Evolutionary conservation across 1,140 invertebrate genomes (phyloP).

Genomic region (Lanistes nyassanus): DNA sequence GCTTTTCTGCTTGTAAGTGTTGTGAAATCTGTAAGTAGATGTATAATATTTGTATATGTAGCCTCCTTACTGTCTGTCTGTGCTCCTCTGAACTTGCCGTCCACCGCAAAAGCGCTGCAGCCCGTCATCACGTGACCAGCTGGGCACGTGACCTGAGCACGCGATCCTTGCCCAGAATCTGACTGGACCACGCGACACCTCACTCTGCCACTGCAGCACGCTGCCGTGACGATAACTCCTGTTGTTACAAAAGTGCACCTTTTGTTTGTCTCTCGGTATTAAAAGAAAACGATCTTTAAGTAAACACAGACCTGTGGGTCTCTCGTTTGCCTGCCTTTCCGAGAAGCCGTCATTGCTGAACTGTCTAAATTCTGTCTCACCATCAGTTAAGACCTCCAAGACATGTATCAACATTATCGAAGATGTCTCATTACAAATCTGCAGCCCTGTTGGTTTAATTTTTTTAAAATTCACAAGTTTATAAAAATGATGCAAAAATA

Average conservation of each 20-base stretch:
- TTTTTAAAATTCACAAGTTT: too few species aligned
- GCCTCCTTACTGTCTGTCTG: neutral
- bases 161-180: neutral
- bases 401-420: too few species aligned
- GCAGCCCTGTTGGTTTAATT: too few species aligned
- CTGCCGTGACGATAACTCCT: constrained; percentile 8
- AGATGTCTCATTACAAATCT: too few species aligned
- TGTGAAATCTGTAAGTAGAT: too few species aligned
- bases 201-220: constrained; percentile 11
- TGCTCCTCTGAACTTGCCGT: constrained; percentile 15
- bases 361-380: too few species aligned
- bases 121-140: constrained; percentile 15
- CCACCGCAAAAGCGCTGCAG: constrained; percentile 12
- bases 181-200: neutral
- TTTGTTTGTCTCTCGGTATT: neutral
- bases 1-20: too few species aligned
- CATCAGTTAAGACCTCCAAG: too few species aligned
- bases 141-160: constrained; percentile 9
- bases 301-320: neutral
- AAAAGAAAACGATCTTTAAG: neutral
- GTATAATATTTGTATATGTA: too few species aligned
- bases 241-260: neutral
- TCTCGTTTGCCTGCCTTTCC: neutral
- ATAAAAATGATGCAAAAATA: too few species aligned
- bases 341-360: too few species aligned